Evolutionary conservation across 2,797 vertebrate species (phyloP).

Genomic region (Myiotriccus ornatus): DNA sequence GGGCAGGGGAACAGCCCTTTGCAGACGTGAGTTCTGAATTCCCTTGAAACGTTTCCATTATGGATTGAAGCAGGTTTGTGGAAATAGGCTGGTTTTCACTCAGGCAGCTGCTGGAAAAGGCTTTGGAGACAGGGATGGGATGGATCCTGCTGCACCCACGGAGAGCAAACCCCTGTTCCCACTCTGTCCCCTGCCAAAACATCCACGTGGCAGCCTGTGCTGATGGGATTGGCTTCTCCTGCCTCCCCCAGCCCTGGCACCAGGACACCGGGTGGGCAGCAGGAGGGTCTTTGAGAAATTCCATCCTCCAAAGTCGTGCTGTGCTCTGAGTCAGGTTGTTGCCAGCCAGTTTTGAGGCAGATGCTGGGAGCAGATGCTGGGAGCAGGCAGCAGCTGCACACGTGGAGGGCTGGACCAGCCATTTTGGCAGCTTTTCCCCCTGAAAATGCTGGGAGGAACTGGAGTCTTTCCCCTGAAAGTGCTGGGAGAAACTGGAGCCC

Average conservation of each 20-base stretch:
- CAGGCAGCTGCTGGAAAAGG: background rate
- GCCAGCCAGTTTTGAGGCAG: accelerated
- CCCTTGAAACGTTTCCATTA: background rate
- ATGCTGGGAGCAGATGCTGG: background rate
- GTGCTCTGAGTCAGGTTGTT: accelerated
- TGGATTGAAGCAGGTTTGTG: background rate
- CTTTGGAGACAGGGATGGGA: background rate
- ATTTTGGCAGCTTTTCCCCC: background rate
- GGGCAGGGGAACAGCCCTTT: background rate
- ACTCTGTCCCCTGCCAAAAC: accelerated
- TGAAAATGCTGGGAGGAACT: background rate
- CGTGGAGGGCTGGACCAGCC: background rate
- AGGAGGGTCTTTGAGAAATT: background rate
- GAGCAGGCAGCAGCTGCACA: background rate
- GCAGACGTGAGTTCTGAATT: background rate
- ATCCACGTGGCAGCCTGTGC: background rate
- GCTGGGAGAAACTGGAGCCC: background rate
- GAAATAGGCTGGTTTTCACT: background rate
- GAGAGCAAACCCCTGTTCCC: background rate
- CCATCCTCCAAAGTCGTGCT: accelerated
- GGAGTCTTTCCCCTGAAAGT: background rate
- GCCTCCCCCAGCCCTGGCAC: background rate
- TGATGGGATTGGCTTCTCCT: accelerated
- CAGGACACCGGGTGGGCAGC: accelerated
- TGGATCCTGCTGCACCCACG: background rate